Evolutionary conservation across 2,888 invertebrate species (phyloP).

Genomic region (Drosophila formosana): DNA sequence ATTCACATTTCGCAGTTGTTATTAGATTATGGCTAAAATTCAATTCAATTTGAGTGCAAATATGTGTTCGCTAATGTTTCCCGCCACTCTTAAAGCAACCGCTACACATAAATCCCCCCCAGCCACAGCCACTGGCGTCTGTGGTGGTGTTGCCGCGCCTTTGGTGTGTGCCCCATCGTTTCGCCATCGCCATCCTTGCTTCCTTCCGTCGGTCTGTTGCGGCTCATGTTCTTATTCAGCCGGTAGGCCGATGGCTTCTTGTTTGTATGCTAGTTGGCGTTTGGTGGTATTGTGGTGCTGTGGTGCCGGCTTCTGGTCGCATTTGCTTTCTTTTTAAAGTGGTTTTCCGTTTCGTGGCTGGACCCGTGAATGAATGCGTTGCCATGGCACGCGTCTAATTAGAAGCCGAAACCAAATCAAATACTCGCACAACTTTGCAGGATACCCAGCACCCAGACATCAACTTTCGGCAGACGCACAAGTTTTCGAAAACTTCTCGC

Average conservation of each 20-base stretch:
- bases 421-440: background rate
- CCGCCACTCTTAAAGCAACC: slow-evolving; percentile 46
- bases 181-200: too few relatives aligned
- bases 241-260: slow-evolving; percentile 6
- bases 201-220: slow-evolving; percentile 26
- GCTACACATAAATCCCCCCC: background rate
- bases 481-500: background rate
- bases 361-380: slow-evolving; percentile 26
- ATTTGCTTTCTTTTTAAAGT: slow-evolving; percentile 45
- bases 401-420: slow-evolving; percentile 14
- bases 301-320: slow-evolving; percentile 1
- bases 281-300: background rate
- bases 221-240: slow-evolving; percentile 14
- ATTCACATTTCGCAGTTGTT: slow-evolving; percentile 49
- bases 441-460: background rate
- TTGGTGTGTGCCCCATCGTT: slow-evolving; percentile 1
- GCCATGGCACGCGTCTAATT: slow-evolving; percentile 52
- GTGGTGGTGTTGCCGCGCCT: slow-evolving; percentile 35
- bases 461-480: background rate
- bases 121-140: background rate
- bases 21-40: slow-evolving; percentile 71
- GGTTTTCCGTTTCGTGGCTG: slow-evolving; percentile 35
- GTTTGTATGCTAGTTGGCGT: background rate
- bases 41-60: slow-evolving; percentile 79
- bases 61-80: slow-evolving; percentile 67